Conservation (phyloP, 2,797 vertebrate genomes). For the Muscicapa striata region DNA sequence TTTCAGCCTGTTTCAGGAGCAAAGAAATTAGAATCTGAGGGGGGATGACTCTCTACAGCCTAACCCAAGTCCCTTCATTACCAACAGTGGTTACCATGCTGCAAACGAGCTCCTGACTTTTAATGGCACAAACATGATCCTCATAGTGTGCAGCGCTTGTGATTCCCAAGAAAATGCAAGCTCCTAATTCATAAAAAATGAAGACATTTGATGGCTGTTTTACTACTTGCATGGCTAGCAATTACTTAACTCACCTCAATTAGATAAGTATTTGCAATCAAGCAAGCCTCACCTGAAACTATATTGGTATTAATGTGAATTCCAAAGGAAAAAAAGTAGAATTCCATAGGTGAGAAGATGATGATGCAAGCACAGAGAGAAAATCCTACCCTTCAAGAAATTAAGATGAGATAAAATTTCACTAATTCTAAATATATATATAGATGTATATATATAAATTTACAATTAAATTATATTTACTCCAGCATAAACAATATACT, state of each 20-base stretch:
- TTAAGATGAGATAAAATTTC: neutral
- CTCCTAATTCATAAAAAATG: neutral
- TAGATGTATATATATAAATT: rapidly evolving
- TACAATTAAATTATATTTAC: neutral
- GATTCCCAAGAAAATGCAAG: neutral
- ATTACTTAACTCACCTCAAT: neutral
- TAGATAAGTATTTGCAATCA: neutral
- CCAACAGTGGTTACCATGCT: neutral
- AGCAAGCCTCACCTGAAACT: neutral
- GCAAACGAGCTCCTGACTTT: neutral
- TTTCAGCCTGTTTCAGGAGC: neutral
- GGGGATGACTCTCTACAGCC: neutral
- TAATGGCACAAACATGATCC: neutral
- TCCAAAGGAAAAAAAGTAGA: neutral
- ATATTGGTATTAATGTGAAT: neutral
- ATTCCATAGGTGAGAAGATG: neutral
- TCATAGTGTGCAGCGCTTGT: neutral
- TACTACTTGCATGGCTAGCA: neutral
- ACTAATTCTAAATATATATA: neutral
- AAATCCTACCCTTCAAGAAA: neutral
- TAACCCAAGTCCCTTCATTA: neutral
- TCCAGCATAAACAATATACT: neutral
- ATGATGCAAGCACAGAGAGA: neutral
- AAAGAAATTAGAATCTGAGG: neutral
- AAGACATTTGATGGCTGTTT: neutral